phyloP scores from a whole-genome alignment of 2,888 invertebrate genomes.

The Shargacucullia verbasci region DNA sequence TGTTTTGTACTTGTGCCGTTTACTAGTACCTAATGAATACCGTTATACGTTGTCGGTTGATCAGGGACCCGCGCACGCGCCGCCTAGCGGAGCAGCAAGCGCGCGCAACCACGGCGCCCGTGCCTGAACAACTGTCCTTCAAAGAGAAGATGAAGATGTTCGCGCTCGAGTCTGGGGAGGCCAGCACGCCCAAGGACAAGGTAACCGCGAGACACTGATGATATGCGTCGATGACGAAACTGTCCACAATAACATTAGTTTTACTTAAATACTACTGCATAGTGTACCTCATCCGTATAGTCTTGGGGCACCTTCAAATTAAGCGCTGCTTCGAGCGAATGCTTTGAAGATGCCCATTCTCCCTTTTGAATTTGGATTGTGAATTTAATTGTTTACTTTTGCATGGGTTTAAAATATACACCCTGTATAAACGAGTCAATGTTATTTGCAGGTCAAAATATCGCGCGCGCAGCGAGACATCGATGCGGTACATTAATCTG shows the following conservation, averaged over 20 bases:
- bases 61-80: constrained; percentile 96
- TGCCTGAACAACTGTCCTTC: constrained; percentile 98
- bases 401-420: constrained; percentile 41
- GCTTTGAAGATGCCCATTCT: constrained; percentile 34
- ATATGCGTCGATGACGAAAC: not conserved
- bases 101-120: constrained; percentile 90
- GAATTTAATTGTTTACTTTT: constrained; percentile 30
- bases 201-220: constrained; percentile 59
- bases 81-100: constrained; percentile 95
- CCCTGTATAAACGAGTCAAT: constrained; percentile 47
- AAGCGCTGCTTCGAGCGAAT: constrained; percentile 20
- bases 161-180: constrained; percentile 98
- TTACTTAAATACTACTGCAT: constrained; percentile 30
- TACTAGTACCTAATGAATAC: not conserved
- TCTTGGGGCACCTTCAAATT: constrained; percentile 43
- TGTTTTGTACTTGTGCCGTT: not conserved
- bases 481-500: constrained; percentile 91
- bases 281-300: constrained; percentile 51
- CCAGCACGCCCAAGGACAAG: constrained; percentile 97
- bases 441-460: constrained; percentile 92
- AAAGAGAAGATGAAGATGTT: constrained; percentile 99
- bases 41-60: not conserved
- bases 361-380: constrained; percentile 16
- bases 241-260: not conserved
- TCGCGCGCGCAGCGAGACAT: constrained; percentile 98